Conservation (phyloP, 1,140 invertebrate species). For the Pogonomyrmex californicus region DNA sequence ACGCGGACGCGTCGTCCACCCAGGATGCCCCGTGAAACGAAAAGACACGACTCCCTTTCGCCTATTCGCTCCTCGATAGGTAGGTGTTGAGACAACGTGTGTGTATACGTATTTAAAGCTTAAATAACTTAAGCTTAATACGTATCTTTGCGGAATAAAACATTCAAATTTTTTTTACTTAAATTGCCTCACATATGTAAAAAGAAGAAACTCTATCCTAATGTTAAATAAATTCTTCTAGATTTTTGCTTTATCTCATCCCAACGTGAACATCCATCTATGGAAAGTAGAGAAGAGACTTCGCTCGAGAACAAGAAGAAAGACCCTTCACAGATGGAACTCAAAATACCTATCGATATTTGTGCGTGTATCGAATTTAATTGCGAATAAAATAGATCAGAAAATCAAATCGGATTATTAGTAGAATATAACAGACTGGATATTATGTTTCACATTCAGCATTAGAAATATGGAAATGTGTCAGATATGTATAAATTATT, state of each 20-base stretch:
- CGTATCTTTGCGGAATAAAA: not conserved
- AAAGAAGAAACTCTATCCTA: not conserved
- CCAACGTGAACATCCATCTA: not conserved
- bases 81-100: not conserved
- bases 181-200: not conserved
- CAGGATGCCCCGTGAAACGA: conserved; percentile 59
- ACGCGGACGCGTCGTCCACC: conserved; percentile 37
- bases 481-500: conserved; percentile 42
- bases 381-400: conserved; percentile 13
- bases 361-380: not conserved
- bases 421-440: conserved; percentile 16
- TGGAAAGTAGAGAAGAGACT: not conserved
- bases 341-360: conserved; percentile 29
- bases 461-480: not conserved
- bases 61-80: not conserved
- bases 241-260: not conserved
- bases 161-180: not conserved
- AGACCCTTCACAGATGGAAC: not conserved
- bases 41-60: not conserved
- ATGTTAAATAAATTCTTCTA: not conserved
- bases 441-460: not conserved
- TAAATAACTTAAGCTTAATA: not conserved
- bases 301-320: not conserved
- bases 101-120: not conserved
- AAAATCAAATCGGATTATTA: conserved; percentile 6